Percentiles rank a stretch among this genome's conserved stretches.
phyloP scores from a whole-genome alignment of 1,140 invertebrate species.

The Nixonia krombeini region DNA sequence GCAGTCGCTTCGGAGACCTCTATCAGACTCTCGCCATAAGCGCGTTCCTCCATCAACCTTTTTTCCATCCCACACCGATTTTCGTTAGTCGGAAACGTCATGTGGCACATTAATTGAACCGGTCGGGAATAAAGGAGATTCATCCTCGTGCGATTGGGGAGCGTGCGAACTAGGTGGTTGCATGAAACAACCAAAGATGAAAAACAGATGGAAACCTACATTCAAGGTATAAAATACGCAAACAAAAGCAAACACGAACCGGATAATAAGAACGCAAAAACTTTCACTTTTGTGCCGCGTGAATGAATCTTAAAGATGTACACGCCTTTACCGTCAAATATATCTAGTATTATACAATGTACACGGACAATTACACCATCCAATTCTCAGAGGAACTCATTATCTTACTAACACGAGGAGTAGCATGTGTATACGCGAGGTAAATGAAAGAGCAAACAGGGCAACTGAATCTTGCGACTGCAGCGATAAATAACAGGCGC shows the following conservation, averaged over 20 bases:
- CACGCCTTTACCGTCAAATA: too few species aligned
- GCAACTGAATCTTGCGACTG: too few species aligned
- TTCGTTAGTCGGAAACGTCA: slow-evolving; percentile 63
- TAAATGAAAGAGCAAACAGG: too few species aligned
- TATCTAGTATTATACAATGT: too few species aligned
- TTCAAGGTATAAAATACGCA: slow-evolving; percentile 17
- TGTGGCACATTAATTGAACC: slow-evolving; percentile 63
- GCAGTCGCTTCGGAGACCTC: slow-evolving; percentile 23
- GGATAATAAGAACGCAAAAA: slow-evolving; percentile 15
- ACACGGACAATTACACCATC: too few species aligned
- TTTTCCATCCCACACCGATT: slow-evolving; percentile 52
- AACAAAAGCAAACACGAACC: slow-evolving; percentile 23
- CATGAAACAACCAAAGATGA: slow-evolving; percentile 16
- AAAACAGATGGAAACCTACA: slow-evolving; percentile 25
- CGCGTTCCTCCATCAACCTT: slow-evolving; percentile 17
- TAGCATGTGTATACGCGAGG: too few species aligned
- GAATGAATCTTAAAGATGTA: slow-evolving; percentile 11
- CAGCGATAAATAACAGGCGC: too few species aligned
- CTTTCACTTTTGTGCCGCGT: slow-evolving; percentile 7
- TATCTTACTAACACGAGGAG: too few species aligned
- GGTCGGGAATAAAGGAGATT: slow-evolving; percentile 58
- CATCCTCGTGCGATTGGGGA: slow-evolving; percentile 44
- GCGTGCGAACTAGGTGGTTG: slow-evolving; percentile 41
- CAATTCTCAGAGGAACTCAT: too few species aligned
- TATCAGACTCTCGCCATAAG: slow-evolving; percentile 25